Base-by-base conservation (phyloP, 2,888 invertebrate genomes). In the Metallyticus violacea region DNA sequence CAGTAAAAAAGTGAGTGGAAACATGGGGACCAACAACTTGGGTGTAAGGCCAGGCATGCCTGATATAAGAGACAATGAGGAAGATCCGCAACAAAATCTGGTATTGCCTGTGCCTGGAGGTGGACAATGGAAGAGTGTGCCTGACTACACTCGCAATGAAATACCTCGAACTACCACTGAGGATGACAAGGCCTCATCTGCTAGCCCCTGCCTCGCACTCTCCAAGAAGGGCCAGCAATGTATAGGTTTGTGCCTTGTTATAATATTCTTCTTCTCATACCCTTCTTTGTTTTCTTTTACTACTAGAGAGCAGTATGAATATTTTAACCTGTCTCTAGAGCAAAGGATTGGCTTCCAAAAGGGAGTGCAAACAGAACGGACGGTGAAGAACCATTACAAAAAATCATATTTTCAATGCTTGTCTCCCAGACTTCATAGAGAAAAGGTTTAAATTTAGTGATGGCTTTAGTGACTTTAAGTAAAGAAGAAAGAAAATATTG, bases 131-230 rank as follows among this genome's bases (percentile, higher is more conserved):
- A 87, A 81, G 81, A 85, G 81, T 29, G 40, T 84, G 22, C 62
- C 85, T 7, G 87, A 84, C 26, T 85, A 85, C 27, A 27, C 85
- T n/a, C 88, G 82, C 78, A 88, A 87, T 85, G 91, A 91, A 81
- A 90, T 91, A 7, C 90, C 91, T 86, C 90, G 89, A 85, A 91
- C 91, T 7, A 90, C 91, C 22, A 90, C 90, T 62, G 91, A 91
- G 89, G 91, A 91, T 89, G 84, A 80, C 62, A n/a, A 26, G 26
- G 85, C 79, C 9, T 26, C 79, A 29, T 83, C 85, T 7, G 25
- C 84, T 29, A 86, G 88, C 28, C 9, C 40, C 40, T 86, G 88
- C 81, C 77, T 87, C 30, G 86, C 85, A 26, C 87, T 82, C 76
- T 81, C 85, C 85, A 77, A 82, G 87, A 86, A 85, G 77, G 85